Evolutionary conservation across 2,888 invertebrate species (phyloP), one percentile per base, ranked within the genome.

Genomic region (Mactromeris polynyma): DNA sequence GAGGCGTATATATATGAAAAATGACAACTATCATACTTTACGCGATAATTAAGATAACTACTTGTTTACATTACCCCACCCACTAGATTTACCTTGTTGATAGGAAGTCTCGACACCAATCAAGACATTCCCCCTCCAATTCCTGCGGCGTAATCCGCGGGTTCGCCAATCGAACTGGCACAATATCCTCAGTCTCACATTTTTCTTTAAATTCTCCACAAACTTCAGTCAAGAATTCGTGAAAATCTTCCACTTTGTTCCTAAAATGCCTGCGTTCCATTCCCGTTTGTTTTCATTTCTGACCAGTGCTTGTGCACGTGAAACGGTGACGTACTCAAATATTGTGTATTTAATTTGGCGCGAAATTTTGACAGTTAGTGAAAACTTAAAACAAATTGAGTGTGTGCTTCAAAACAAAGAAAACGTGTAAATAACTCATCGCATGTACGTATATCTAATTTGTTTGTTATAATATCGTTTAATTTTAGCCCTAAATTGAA

Each of bases 61-160:
- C 26, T 42, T 46, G 79, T 79, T 79, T 73, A 58, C 33, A 54
- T 40, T 42, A 77, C 83, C 83, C 83, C 83, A 83, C 42, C 94
- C 93, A 83, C 96, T 95, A 93, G 64, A 51, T 58, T 93, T 93
- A 96, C 95, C 94, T 93, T 78, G 93, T 87, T 82, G 93, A 88
- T 73, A 96, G 94, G 92, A 95, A 96, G 83, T 96, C 95, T 78
- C 94, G 92, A n/a, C 92, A 93, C 95, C 95, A 96, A 51, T 95
- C 95, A 51, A 96, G 88, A 90, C 95, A 95, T 92, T 96, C 95
- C 81, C 94, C 96, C 89, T 96, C 95, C 36, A 96, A 84, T 93
- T 96, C 96, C 21, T 92, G 92, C 33, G 91, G 90, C 14, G 91
- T 92, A 26, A 96, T 82, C 78, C 89, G 93, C 26, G 93, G 90